Conservation (phyloP, 2,888 invertebrate genomes). For the Cerastis rubricosa region DNA sequence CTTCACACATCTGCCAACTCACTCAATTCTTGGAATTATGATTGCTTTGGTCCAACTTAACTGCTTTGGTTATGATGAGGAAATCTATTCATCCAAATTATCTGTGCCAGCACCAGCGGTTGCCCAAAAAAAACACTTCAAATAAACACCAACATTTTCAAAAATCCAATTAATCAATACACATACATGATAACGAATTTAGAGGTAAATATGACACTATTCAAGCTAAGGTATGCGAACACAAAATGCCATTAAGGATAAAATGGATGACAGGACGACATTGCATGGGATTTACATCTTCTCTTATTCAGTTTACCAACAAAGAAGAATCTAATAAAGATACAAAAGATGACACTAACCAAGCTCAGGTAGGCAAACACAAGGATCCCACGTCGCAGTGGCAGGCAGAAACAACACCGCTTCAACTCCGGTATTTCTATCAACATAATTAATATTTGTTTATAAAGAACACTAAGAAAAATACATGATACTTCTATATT, state of each 20-base stretch:
- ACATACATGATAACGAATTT: not conserved
- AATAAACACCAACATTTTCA: not conserved
- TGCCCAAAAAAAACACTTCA: not conserved
- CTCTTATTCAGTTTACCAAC: not conserved
- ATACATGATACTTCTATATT: slow-evolving; percentile 30
- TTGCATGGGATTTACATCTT: not conserved
- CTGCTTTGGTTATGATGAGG: not conserved
- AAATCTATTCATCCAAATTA: not conserved
- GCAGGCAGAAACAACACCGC: slow-evolving; percentile 63
- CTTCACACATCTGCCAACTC: not conserved
- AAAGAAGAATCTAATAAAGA: not conserved
- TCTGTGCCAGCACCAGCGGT: not conserved
- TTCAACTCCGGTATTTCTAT: slow-evolving; percentile 58
- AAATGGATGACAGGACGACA: not conserved
- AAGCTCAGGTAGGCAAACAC: slow-evolving; percentile 59
- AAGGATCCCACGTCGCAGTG: slow-evolving; percentile 57
- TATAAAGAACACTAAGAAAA: slow-evolving; percentile 8
- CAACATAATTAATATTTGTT: slow-evolving; percentile 42
- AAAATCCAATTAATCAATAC: not conserved
- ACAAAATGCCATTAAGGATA: not conserved
- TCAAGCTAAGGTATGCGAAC: not conserved
- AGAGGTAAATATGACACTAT: not conserved
- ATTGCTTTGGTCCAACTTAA: not conserved
- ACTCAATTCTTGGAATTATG: not conserved
- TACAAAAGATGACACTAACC: slow-evolving; percentile 43